Evolutionary conservation across 2,113 vertebrate species (phyloP).

Genomic region (Cavia porcellus): DNA sequence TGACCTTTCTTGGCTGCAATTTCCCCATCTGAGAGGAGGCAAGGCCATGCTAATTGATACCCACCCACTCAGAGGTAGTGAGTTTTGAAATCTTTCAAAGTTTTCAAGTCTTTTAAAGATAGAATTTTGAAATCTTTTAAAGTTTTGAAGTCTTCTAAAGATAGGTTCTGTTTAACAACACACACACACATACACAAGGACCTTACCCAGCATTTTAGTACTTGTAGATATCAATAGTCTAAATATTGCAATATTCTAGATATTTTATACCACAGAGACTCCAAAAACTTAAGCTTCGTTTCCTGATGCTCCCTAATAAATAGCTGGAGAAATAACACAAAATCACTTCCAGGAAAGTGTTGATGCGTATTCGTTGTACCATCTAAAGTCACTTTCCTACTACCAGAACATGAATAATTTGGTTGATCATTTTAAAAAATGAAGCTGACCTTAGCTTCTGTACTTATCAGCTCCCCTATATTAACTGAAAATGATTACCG

Average conservation of each 20-base stretch:
- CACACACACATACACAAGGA: neutral
- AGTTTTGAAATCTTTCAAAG: neutral
- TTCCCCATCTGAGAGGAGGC: neutral
- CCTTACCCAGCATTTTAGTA: neutral
- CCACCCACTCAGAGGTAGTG: neutral
- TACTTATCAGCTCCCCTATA: neutral
- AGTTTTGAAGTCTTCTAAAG: neutral
- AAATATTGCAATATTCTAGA: neutral
- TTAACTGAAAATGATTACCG: neutral
- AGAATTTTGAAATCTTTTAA: neutral
- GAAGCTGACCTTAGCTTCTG: neutral
- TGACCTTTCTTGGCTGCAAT: neutral
- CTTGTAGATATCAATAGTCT: neutral
- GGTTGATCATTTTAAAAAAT: neutral
- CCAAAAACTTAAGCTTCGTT: neutral
- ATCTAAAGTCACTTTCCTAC: neutral
- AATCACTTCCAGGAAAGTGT: neutral
- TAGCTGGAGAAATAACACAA: neutral
- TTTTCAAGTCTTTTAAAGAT: no score
- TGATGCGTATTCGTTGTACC: neutral
- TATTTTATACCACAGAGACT: neutral
- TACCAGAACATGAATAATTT: neutral
- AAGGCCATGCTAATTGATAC: constrained; percentile 38
- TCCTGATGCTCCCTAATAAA: neutral
- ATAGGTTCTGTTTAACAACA: neutral